A percentile compares a stretch with the other conserved stretches of the same genome.
phyloP scores from a whole-genome alignment of 2,113 vertebrate genomes.

The Erpornis zantholeuca region DNA sequence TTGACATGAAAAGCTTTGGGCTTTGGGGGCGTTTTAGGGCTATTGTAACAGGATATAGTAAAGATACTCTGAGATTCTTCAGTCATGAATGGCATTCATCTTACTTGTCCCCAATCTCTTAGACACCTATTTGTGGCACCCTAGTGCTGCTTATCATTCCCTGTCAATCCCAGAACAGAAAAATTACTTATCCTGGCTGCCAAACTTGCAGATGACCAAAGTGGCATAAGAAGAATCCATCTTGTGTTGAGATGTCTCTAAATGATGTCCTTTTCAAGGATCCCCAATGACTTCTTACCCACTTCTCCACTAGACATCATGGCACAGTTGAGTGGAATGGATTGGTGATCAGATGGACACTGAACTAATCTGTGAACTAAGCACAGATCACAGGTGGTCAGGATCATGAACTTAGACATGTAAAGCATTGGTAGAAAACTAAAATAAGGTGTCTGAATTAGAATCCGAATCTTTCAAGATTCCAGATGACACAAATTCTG shows the following conservation, averaged over 20 bases:
- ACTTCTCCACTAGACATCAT: not conserved
- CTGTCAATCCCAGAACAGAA: not conserved
- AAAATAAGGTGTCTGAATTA: not conserved
- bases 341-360: not conserved
- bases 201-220: not conserved
- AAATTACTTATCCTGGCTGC: not conserved
- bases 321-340: accelerated
- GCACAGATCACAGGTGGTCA: not conserved
- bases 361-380: not conserved
- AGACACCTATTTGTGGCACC: not conserved
- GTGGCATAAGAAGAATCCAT: not conserved
- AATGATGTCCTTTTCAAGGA: not conserved
- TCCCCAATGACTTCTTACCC: not conserved
- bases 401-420: not conserved
- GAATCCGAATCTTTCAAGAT: not conserved
- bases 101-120: not conserved
- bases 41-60: not conserved
- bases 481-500: not conserved
- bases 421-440: not conserved
- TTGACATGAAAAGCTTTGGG: not conserved
- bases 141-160: not conserved
- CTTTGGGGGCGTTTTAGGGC: not conserved
- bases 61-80: not conserved
- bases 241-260: not conserved
- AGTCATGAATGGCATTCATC: not conserved